Conservation (phyloP, 2,888 invertebrate species). For the Parnassius smintheus region DNA sequence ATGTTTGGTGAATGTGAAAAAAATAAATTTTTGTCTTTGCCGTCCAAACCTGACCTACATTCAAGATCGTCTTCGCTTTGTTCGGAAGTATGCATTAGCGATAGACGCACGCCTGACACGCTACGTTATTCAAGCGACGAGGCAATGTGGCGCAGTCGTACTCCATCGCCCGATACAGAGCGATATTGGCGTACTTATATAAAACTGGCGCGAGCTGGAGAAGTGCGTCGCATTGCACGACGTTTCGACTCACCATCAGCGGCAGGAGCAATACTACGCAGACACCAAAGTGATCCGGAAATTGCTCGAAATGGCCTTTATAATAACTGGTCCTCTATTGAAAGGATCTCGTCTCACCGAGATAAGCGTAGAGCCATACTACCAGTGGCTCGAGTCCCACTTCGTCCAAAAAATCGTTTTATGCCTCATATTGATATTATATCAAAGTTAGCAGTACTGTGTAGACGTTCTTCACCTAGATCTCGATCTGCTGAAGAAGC, state of each 20-base stretch:
- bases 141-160: slow-evolving; percentile 85
- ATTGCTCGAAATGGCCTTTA: slow-evolving; percentile 82
- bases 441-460: slow-evolving; percentile 88
- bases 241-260: slow-evolving; percentile 88
- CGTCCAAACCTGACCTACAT: slow-evolving; percentile 65
- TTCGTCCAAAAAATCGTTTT: slow-evolving; percentile 85
- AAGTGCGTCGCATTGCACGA: slow-evolving; percentile 88
- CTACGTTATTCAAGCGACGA: slow-evolving; percentile 83
- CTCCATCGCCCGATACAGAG: slow-evolving; percentile 87
- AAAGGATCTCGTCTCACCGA: slow-evolving; percentile 52
- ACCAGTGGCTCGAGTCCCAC: slow-evolving; percentile 83
- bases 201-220: slow-evolving; percentile 87
- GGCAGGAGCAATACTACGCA: slow-evolving; percentile 74
- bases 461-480: slow-evolving; percentile 68
- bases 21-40: slow-evolving; percentile 80
- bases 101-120: slow-evolving; percentile 76
- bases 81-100: slow-evolving; percentile 70
- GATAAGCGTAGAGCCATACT: slow-evolving; percentile 70
- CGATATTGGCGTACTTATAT: slow-evolving; percentile 85
- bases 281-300: slow-evolving; percentile 91
- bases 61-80: slow-evolving; percentile 78
- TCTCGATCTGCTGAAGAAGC: slow-evolving; percentile 76
- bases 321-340: slow-evolving; percentile 72
- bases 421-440: slow-evolving; percentile 96
- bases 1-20: slow-evolving; percentile 88